Conservation (phyloP, 2,113 vertebrate genomes). For the Pelusios castaneus region DNA sequence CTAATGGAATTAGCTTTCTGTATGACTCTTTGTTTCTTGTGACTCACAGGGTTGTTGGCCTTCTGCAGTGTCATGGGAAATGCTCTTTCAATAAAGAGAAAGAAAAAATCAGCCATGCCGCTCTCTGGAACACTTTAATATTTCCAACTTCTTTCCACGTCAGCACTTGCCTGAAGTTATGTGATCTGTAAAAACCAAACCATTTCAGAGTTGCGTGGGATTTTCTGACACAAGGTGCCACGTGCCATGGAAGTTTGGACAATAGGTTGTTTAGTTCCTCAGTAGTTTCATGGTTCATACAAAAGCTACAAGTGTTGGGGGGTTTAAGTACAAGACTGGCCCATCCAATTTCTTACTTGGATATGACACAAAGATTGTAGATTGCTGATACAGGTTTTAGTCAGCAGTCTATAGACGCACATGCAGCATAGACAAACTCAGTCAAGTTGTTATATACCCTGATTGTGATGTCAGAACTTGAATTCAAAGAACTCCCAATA, state of each 20-base stretch:
- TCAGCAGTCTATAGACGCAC: not conserved
- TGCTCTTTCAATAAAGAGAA: constrained; percentile 58
- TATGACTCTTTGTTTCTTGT: constrained; percentile 58
- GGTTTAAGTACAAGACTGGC: not conserved
- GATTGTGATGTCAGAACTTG: not conserved
- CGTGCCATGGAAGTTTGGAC: not conserved
- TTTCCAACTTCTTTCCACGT: not conserved
- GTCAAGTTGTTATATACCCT: not conserved
- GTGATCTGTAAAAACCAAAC: not conserved
- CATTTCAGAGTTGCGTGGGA: accelerated
- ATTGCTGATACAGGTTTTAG: not conserved
- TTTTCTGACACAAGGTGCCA: not conserved
- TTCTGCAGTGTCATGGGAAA: constrained; percentile 58
- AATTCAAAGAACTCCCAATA: not conserved
- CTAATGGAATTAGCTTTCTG: constrained; percentile 17
- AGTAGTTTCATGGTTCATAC: not conserved
- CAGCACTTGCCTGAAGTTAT: not conserved
- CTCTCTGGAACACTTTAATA: not conserved
- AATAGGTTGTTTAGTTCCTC: not conserved
- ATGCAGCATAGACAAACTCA: not conserved
- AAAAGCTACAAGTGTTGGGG: not conserved
- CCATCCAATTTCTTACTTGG: not conserved
- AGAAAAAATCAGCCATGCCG: not conserved
- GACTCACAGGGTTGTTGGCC: constrained; percentile 61
- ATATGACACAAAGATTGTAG: not conserved